Conservation (phyloP, 2,797 vertebrate genomes). For the Muraenolepis orangiensis region DNA sequence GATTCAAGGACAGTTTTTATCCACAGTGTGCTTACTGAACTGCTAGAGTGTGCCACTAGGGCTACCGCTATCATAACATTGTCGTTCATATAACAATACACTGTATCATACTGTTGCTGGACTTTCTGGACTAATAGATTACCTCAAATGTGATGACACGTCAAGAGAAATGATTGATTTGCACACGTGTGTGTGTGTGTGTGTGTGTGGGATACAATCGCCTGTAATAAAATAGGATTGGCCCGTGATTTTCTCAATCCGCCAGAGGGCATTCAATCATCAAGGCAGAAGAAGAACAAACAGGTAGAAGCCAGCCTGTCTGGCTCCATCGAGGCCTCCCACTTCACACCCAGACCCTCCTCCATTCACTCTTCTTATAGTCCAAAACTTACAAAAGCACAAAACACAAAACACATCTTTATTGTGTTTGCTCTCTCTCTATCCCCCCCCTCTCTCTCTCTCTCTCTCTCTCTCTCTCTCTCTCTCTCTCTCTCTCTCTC, state of each 20-base stretch:
- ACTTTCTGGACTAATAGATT: too few species aligned
- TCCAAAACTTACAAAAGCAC: neutral
- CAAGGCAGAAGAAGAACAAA: conserved; percentile 38
- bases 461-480: too few species aligned
- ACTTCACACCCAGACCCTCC: too few species aligned
- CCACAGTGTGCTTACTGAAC: too few species aligned
- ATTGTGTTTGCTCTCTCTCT: neutral
- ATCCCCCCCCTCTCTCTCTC: neutral
- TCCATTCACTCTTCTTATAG: neutral
- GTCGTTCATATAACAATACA: too few species aligned
- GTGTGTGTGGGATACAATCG: too few species aligned
- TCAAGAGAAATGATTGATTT: neutral
- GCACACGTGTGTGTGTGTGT: too few species aligned
- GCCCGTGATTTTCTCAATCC: conserved; percentile 32
- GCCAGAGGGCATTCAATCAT: conserved; percentile 62
- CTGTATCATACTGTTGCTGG: too few species aligned
- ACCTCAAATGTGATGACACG: neutral
- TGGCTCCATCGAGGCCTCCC: neutral
- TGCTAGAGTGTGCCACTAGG: too few species aligned
- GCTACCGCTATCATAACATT: too few species aligned
- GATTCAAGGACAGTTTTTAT: too few species aligned
- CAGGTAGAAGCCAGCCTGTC: neutral
- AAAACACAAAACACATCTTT: neutral
- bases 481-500: too few species aligned
- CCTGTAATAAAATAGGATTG: neutral